These are phyloP conservation scores for Ashinkailepas kermadecensis DNA, from an alignment of 2,888 invertebrate species.

Conservation along the genomic window DNA sequence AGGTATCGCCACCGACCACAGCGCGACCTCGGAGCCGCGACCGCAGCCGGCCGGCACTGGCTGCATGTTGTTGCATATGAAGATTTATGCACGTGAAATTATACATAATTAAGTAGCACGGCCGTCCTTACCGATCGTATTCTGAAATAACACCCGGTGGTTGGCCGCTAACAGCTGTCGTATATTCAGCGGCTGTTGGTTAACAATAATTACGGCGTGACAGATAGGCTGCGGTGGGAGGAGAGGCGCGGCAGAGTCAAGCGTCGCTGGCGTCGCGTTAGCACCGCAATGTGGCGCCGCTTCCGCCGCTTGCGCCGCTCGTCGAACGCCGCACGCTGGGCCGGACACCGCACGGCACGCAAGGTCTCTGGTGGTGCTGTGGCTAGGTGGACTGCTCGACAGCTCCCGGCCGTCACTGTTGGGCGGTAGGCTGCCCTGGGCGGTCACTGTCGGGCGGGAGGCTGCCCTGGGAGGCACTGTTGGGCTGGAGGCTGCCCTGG, in stretches of 20 bases:
- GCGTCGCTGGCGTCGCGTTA: neutral
- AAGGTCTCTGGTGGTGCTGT: no score
- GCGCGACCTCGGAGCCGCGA: neutral
- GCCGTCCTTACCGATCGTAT: neutral
- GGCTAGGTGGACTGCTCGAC: no score
- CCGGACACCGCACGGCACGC: no score
- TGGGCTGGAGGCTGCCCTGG: no score
- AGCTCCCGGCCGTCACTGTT: no score
- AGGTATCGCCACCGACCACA: neutral
- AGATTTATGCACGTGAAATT: conserved; percentile 19
- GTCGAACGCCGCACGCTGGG: neutral
- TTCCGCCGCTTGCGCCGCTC: neutral
- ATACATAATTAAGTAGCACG: conserved; percentile 16
- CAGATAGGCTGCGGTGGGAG: neutral
- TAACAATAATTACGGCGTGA: conserved; percentile 3
- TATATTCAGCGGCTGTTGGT: neutral
- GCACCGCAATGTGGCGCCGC: neutral
- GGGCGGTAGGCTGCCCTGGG: no score
- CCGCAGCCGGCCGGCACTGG: neutral
- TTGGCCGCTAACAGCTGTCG: neutral
- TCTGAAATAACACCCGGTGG: neutral
- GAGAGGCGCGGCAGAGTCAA: neutral
- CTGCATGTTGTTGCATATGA: conserved; percentile 14
- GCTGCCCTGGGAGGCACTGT: no score
- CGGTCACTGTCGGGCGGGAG: no score